phyloP scores from a whole-genome alignment of 2,113 vertebrate species.

The Perccottus glenii region DNA sequence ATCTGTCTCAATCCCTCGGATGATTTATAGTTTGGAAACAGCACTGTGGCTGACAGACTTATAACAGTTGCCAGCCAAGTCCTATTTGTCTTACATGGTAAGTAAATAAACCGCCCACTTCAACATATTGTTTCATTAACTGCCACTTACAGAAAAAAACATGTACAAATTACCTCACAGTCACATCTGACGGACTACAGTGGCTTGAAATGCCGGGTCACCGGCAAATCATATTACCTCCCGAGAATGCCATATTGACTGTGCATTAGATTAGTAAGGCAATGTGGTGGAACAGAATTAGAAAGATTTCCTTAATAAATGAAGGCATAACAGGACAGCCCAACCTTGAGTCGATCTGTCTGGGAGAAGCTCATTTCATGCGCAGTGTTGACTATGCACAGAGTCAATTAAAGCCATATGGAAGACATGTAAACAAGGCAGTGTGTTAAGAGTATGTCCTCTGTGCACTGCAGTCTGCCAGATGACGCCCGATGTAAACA shows the following conservation, averaged over 20 bases:
- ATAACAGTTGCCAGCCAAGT: constrained; percentile 40
- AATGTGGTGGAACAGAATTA: constrained; percentile 57
- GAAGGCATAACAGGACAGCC: constrained; percentile 36
- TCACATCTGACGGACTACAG: constrained; percentile 17
- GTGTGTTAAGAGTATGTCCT: constrained; percentile 30
- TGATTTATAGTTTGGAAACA: constrained; percentile 53
- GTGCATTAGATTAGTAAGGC: constrained; percentile 63
- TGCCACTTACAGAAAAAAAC: constrained; percentile 35
- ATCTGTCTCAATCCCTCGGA: constrained; percentile 57
- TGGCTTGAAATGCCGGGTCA: constrained; percentile 23
- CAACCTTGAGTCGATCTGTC: constrained; percentile 45
- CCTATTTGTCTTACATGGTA: constrained; percentile 58
- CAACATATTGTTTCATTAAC: constrained; percentile 43
- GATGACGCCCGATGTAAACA: constrained; percentile 15
- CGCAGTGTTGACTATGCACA: constrained; percentile 21
- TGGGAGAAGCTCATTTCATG: constrained; percentile 46
- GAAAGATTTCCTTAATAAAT: constrained; percentile 54
- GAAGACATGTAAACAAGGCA: constrained; percentile 29
- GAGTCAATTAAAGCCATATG: constrained; percentile 46
- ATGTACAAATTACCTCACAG: constrained; percentile 41
- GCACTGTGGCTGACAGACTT: constrained; percentile 41
- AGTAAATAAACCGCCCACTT: constrained; percentile 64
- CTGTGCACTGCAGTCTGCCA: constrained; percentile 7
- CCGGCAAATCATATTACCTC: constrained; percentile 58
- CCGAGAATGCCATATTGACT: constrained; percentile 63